Base-by-base conservation (phyloP, 1,140 invertebrate genomes). In the Ctenoplectra terminalis region DNA sequence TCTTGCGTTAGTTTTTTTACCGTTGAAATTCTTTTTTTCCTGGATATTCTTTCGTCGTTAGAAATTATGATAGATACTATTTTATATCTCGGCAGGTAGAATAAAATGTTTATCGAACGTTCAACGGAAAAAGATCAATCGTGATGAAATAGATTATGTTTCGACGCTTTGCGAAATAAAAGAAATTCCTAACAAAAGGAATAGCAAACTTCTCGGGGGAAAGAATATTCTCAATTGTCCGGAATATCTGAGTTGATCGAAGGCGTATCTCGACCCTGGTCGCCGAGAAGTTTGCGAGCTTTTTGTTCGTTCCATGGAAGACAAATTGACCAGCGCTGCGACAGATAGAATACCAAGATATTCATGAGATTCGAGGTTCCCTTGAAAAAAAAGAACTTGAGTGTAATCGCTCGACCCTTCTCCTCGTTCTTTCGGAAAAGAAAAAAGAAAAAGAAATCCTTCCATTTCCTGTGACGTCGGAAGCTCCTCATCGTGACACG, bases 231-330 rank as follows among this genome's bases (percentile, higher is more conserved):
- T 23, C 8, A 31, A 20, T 7, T 13, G 64, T 48, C 26, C 31
- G 6, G 23, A 69, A 50, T 69, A 69, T 69, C 29, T 34, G 20
- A 20, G 66, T 50, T 69, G 66, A 50, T 50, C 46, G 66, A 50
- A 69, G 23, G 26, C 29, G 20, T 69, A 50, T 46, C 46, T 50
- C 66, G 23, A 63, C 31, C 34, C 11, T 23, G 9, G 34, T 37
- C 20, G 9, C 9, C 2, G 4, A 69, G 50, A 69, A 48, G 26
- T 67, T 67, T 17, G 66, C 20, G 26, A 26, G 26, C 66, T 67
- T 67, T 50, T 69, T 69, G 29, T 15, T 69, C 29, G 20, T 34
- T 23, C 60, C 17, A 63, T 20, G 60, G 34, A n/a, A 69, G 66
- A 50, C 29, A 50, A 69, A 69, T 69, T 50, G 66, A 69, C 46